A percentile compares a stretch with the other conserved stretches of the same genome.
phyloP scores from a whole-genome alignment of 2,797 vertebrate genomes.

The Scolopax rusticola region DNA sequence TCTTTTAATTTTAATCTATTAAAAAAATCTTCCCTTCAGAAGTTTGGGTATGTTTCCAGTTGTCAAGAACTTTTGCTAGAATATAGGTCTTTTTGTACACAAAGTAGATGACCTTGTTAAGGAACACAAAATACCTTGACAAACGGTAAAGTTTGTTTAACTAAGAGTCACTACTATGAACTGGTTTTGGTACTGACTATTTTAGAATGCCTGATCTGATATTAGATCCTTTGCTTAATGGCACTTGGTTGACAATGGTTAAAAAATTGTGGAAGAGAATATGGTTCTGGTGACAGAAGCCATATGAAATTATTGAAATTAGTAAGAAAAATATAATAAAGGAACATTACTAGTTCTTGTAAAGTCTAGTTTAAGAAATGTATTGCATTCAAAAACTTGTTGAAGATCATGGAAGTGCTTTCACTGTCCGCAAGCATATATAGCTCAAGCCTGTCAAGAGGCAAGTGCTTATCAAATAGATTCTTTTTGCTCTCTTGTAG shows the following conservation, averaged over 20 bases:
- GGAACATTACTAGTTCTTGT: not conserved
- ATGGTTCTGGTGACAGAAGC: not conserved
- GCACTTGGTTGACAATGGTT: not conserved
- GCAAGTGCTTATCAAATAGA: not conserved
- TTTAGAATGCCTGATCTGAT: not conserved
- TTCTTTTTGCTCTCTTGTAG: not conserved
- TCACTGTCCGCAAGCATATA: not conserved
- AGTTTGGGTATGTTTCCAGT: not conserved
- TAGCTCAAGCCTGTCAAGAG: not conserved
- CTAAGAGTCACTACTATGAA: not conserved
- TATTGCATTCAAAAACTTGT: not conserved
- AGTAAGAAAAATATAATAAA: not conserved
- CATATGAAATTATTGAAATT: not conserved
- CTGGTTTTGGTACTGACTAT: not conserved
- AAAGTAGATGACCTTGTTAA: not conserved
- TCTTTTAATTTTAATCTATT: not conserved
- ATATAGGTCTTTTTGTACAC: not conserved
- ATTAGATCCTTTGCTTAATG: not conserved
- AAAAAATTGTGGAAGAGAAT: not conserved
- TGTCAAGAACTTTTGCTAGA: not conserved
- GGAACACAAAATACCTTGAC: not conserved
- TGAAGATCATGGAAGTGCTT: not conserved
- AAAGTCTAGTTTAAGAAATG: not conserved
- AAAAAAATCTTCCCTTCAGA: accelerated
- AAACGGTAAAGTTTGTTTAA: not conserved